Conservation (phyloP, 2,113 vertebrate genomes). For the Tinamus guttatus region DNA sequence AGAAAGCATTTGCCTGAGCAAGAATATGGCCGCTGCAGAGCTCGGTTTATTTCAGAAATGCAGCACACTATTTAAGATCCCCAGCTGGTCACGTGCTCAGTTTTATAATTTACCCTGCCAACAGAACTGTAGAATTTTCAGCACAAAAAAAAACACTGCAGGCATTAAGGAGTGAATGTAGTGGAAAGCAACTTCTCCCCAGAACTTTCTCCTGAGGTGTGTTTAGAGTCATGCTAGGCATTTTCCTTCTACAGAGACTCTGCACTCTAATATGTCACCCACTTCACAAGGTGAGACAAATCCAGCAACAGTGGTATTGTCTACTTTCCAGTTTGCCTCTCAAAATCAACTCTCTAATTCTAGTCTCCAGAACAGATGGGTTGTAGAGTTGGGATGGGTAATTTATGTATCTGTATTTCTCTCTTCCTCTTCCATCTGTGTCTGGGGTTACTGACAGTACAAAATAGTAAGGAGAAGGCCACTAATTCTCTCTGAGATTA, state of each 20-base stretch:
- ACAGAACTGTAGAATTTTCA: not conserved
- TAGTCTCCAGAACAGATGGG: not conserved
- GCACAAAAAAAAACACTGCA: not conserved
- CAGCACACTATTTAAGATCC: not conserved
- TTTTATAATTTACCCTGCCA: not conserved
- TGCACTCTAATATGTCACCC: not conserved
- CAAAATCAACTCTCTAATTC: not conserved
- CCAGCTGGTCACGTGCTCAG: too few relatives aligned
- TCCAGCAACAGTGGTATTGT: not conserved
- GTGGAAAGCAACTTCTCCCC: too few relatives aligned
- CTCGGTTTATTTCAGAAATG: not conserved
- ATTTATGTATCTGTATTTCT: not conserved
- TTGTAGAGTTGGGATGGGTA: not conserved
- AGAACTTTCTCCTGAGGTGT: not conserved
- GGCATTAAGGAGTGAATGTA: not conserved
- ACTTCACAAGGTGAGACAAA: conserved; percentile 1
- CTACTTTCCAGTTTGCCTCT: not conserved
- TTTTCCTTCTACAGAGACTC: too few relatives aligned
- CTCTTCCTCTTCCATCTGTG: not conserved
- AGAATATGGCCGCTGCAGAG: not conserved
- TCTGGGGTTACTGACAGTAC: not conserved
- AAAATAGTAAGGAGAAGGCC: conserved; percentile 14
- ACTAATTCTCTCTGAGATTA: not conserved
- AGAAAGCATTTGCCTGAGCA: not conserved
- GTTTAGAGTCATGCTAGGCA: not conserved